Evolutionary conservation across 2,113 vertebrate species (phyloP).

Genomic region (Lampris incognitus): DNA sequence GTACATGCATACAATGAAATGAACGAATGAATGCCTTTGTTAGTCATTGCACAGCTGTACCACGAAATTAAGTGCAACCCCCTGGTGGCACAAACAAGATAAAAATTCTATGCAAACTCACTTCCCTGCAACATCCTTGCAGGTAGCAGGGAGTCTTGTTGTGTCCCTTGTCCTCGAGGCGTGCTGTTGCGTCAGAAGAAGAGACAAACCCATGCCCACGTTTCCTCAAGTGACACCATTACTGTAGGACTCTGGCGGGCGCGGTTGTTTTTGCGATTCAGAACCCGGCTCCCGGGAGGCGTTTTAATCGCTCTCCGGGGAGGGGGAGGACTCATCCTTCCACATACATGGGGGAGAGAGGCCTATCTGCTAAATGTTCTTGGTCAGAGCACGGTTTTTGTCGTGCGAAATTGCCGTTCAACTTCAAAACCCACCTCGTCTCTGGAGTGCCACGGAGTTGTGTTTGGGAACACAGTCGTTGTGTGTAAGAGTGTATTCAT

Average conservation of each 20-base stretch:
- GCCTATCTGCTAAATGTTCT: conserved; percentile 17
- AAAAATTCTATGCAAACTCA: not conserved
- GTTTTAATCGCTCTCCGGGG: conserved; percentile 67
- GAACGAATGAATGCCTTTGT: too few relatives aligned
- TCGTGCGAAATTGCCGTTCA: not conserved
- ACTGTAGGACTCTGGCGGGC: conserved; percentile 3
- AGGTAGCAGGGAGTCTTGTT: too few relatives aligned
- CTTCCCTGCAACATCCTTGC: not conserved
- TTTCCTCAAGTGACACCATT: conserved; percentile 58
- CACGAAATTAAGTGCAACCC: too few relatives aligned
- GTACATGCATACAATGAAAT: too few relatives aligned
- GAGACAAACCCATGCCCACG: conserved; percentile 25
- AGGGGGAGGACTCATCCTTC: not conserved
- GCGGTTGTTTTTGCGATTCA: conserved; percentile 55
- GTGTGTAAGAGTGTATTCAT: conserved; percentile 32
- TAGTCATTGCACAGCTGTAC: too few relatives aligned
- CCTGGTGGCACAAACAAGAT: too few relatives aligned
- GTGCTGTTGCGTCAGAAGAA: conserved; percentile 52
- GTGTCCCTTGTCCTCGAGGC: not conserved
- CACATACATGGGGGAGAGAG: conserved; percentile 10
- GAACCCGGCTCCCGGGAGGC: conserved; percentile 43
- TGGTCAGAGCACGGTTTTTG: conserved; percentile 11
- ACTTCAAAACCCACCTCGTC: not conserved
- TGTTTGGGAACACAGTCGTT: conserved; percentile 15
- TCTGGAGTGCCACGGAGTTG: not conserved